Conservation (phyloP, 2,113 vertebrate genomes). For the Panthera leo region DNA sequence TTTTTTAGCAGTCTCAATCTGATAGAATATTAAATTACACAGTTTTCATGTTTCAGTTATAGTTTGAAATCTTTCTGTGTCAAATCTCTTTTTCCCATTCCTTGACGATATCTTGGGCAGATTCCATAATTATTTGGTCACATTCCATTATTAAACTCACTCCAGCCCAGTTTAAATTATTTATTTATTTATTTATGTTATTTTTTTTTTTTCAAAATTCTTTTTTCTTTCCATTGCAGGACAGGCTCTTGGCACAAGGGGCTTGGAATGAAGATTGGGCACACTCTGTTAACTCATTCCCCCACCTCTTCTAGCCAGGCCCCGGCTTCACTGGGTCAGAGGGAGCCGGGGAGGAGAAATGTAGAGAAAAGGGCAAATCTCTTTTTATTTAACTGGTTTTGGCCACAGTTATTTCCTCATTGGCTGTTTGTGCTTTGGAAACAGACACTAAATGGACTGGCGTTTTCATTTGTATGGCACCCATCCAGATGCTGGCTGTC, state of each 20-base stretch:
- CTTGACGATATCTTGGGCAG: neutral
- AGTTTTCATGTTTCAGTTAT: neutral
- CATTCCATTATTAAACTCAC: conserved; percentile 34
- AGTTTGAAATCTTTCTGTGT: neutral
- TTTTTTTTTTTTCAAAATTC: neutral
- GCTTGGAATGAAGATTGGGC: neutral
- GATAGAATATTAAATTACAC: neutral
- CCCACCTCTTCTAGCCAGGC: neutral
- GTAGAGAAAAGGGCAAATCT: conserved; percentile 11
- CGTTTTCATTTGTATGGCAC: neutral
- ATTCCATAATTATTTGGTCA: conserved; percentile 6
- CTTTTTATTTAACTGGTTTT: neutral
- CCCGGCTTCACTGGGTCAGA: neutral
- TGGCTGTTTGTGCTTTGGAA: neutral
- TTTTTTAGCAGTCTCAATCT: neutral
- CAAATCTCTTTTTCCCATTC: neutral
- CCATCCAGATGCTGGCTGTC: neutral
- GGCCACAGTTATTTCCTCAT: neutral
- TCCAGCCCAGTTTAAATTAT: neutral
- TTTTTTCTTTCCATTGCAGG: neutral
- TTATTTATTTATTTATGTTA: neutral
- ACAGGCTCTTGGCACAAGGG: neutral
- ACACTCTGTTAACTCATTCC: neutral
- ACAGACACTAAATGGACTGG: neutral
- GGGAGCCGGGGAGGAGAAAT: neutral